phyloP scores from a whole-genome alignment of 2,797 vertebrate genomes.

The Molothrus ater region DNA sequence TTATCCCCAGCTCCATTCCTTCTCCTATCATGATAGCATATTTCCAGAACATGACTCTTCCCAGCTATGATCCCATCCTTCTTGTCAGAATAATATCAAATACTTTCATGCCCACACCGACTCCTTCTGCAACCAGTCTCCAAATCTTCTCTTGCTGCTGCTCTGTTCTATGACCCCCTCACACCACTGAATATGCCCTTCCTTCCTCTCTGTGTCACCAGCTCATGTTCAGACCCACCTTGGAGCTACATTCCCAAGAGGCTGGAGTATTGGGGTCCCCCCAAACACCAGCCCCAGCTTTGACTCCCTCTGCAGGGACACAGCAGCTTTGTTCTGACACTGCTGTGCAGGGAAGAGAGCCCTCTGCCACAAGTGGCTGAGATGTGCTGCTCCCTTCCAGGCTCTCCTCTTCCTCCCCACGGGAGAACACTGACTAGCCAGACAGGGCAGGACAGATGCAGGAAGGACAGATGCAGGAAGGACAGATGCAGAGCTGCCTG shows the following conservation, averaged over 20 bases:
- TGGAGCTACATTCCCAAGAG: not conserved
- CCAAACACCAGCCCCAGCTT: not conserved
- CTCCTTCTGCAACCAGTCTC: not conserved
- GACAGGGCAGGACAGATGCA: not conserved
- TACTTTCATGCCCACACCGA: not conserved
- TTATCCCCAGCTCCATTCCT: not conserved
- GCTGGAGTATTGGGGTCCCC: not conserved
- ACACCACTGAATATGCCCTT: not conserved
- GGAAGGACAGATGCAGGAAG: not conserved
- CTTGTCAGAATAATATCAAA: not conserved
- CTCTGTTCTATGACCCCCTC: not conserved
- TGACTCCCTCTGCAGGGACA: not conserved
- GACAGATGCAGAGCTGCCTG: fast-evolving
- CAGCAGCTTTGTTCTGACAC: not conserved
- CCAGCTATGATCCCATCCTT: not conserved
- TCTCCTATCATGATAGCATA: not conserved
- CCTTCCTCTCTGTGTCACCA: not conserved
- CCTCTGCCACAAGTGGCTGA: not conserved
- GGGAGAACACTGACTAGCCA: not conserved
- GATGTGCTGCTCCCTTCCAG: not conserved
- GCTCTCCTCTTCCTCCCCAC: not conserved
- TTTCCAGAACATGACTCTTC: not conserved
- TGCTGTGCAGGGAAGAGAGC: not conserved
- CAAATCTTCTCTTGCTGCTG: not conserved
- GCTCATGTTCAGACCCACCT: not conserved